Percentiles rank a stretch among this genome's conserved stretches.
Conservation (phyloP, 23 tunicate genomes). For the Styela plicata region DNA sequence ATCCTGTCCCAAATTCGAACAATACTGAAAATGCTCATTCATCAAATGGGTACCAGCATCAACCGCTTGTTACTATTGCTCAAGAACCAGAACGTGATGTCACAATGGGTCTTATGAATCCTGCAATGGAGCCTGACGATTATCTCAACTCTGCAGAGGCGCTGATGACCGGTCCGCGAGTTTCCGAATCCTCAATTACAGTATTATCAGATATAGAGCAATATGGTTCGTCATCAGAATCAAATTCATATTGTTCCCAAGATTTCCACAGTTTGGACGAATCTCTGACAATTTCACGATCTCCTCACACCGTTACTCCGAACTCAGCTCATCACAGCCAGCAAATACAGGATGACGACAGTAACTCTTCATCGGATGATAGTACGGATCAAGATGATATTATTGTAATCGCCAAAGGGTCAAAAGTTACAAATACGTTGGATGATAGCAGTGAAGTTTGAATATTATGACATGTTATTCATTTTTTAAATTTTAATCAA, state of each 20-base stretch:
- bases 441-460: conserved; percentile 6
- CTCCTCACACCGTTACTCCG: neutral
- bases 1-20: neutral
- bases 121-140: neutral
- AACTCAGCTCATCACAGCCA: neutral
- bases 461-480: neutral
- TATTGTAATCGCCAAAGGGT: conserved; percentile 19
- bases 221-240: neutral
- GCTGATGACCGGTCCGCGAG: neutral
- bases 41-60: conserved; percentile 10
- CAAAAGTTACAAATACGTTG: neutral
- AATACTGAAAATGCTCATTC: neutral
- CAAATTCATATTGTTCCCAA: neutral
- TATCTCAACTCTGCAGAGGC: neutral
- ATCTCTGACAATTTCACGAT: conserved; percentile 1
- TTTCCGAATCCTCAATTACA: conserved; percentile 31
- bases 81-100: conserved; percentile 2
- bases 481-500: neutral
- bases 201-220: conserved; percentile 1
- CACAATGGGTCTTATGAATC: neutral
- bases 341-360: neutral
- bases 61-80: neutral
- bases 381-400: conserved; percentile 16
- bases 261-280: conserved; percentile 22
- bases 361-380: neutral